Evolutionary conservation across 2,113 vertebrate genomes (phyloP).

Genomic region (Isichthys henryi): DNA sequence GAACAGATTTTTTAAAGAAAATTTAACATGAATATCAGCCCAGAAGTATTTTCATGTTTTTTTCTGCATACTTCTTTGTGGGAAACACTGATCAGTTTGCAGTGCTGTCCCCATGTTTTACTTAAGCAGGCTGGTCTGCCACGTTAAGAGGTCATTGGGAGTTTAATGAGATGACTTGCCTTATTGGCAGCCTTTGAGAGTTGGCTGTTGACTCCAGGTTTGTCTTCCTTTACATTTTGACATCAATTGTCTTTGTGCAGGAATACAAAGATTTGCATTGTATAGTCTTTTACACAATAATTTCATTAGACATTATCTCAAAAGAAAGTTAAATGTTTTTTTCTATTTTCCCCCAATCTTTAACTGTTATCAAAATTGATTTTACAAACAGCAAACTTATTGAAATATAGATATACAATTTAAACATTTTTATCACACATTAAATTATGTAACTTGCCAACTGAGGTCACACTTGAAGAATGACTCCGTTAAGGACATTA

Average conservation of each 20-base stretch:
- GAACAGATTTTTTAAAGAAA: background rate
- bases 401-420: conserved; percentile 5
- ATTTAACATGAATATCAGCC: background rate
- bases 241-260: background rate
- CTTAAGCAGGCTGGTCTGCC: too few species aligned
- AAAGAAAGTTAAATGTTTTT: background rate
- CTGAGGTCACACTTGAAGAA: conserved; percentile 9
- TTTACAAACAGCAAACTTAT: background rate
- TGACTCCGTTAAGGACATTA: conserved; percentile 2
- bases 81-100: background rate
- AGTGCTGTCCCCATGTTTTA: background rate
- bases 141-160: background rate
- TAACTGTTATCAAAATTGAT: background rate
- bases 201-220: background rate
- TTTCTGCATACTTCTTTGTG: background rate
- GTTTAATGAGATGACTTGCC: too few species aligned
- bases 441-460: conserved; percentile 7
- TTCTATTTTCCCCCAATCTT: background rate
- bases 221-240: background rate
- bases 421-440: conserved; percentile 8
- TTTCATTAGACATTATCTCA: background rate
- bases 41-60: background rate
- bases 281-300: background rate
- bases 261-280: background rate
- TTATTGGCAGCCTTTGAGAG: background rate